Conservation (phyloP, 2,113 vertebrate genomes). For the Thymallus thymallus region DNA sequence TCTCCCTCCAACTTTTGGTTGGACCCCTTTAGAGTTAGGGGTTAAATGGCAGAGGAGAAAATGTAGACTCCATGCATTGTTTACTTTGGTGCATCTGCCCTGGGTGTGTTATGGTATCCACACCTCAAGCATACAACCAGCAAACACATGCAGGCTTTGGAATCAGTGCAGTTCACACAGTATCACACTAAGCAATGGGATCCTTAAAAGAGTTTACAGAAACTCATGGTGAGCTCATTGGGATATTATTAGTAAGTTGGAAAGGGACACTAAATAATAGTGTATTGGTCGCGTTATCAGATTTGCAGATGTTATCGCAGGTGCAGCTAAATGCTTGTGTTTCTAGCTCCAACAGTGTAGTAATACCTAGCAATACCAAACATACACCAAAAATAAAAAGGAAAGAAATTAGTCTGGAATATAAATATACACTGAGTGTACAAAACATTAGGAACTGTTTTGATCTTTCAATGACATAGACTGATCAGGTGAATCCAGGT, state of each 20-base stretch:
- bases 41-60: conserved; percentile 7
- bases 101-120: conserved; percentile 51
- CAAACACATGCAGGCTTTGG: conserved; percentile 52
- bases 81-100: conserved; percentile 57
- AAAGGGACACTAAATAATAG: neutral
- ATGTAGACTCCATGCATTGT: conserved; percentile 39
- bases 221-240: neutral
- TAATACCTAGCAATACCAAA: too few species aligned
- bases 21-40: conserved; percentile 26
- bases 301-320: too few species aligned
- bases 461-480: too few species aligned
- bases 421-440: too few species aligned
- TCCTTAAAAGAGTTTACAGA: neutral
- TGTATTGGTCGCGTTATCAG: too few species aligned
- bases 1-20: neutral
- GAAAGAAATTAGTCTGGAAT: too few species aligned
- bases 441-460: too few species aligned
- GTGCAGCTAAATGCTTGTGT: too few species aligned
- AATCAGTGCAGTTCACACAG: conserved; percentile 40
- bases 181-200: conserved; percentile 30
- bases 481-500: too few species aligned
- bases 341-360: too few species aligned
- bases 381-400: too few species aligned
- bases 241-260: conserved; percentile 16
- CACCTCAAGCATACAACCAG: conserved; percentile 54